These are phyloP conservation scores for Nasalis larvatus DNA, from an alignment of 2,113 vertebrate genomes.

Conservation along the genomic window DNA sequence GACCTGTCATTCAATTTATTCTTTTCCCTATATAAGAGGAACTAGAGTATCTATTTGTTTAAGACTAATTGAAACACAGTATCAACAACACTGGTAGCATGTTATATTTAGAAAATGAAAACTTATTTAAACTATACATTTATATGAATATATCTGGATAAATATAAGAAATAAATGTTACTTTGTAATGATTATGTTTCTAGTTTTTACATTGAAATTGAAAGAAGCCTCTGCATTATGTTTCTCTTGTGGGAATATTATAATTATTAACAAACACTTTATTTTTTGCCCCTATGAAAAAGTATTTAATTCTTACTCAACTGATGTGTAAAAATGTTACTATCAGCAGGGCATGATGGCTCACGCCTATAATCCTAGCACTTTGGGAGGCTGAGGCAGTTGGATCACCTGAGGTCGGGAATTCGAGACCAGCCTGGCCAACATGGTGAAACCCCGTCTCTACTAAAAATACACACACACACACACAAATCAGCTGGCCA, in stretches of 20 bases:
- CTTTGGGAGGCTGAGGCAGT: no score
- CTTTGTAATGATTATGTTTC: not conserved
- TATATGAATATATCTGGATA: not conserved
- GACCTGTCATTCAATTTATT: not conserved
- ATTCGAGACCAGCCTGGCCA: no score
- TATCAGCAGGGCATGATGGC: not conserved
- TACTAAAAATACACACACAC: no score
- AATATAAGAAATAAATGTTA: not conserved
- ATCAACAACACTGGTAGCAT: not conserved
- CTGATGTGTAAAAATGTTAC: not conserved
- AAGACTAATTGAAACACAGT: not conserved
- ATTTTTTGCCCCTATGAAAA: not conserved
- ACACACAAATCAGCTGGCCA: no score
- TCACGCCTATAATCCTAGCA: no score
- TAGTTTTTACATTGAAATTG: not conserved
- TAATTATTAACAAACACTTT: not conserved
- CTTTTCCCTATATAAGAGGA: not conserved
- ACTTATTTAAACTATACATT: not conserved
- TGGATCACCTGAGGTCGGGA: no score
- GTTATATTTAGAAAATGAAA: not conserved
- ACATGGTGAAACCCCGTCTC: no score
- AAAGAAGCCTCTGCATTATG: not conserved
- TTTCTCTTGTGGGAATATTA: not conserved
- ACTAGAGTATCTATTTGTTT: not conserved
- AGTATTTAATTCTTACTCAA: not conserved